Evolutionary conservation across 2,113 vertebrate species (phyloP), one percentile per base, ranked within the genome.

Genomic region (Clinocottus analis): DNA sequence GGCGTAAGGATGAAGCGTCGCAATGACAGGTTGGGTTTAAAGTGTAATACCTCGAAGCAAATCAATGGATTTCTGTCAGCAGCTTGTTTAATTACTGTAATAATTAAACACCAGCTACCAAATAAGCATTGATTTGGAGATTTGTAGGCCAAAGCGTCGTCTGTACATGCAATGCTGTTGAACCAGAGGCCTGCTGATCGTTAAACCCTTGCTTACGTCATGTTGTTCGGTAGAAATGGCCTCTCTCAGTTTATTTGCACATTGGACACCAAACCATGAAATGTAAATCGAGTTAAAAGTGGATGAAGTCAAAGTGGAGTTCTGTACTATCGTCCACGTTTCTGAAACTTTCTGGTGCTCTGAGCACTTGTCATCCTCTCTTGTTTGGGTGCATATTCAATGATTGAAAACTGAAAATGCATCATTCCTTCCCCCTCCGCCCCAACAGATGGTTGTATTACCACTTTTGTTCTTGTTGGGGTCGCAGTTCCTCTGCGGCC

Each of bases 391-490:
- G n/a, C 19, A 27, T 29, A 53, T 60, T 4, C 13, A 45, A 10
- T 23, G 12, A 75, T 17, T 39, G 25, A 37, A 3, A 6, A 10
- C 21, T 27, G 16, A 14, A 23, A 13, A 47, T 7, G n/a, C 3
- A 2, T 43, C 41, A 43, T 13, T 41, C 1, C 11, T 47, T 1
- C 3, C 12, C 17, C 8, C 51, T n/a, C n/a, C n/a, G n/a, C n/a
- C n/a, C n/a, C n/a, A n/a, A 2, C 73, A 92, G 91, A 87, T 89
- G 77, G 45, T 45, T 85, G 90, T 45, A 68, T 49, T 90, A 66
- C 55, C 87, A 6, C 33, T 62, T 73, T 31, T 92, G 39, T 80
- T 88, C 85, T 89, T 95, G 73, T 47, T 84, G 90, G 92, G 85
- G 79, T 58, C 81, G 31, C 86, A 94, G 75, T 87, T 75, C 78